A percentile compares a stretch with the other conserved stretches of the same genome.
These are phyloP conservation scores for Oxyteleia sp. DNA, from an alignment of 2,888 invertebrate genomes.

Conservation along the genomic window DNA sequence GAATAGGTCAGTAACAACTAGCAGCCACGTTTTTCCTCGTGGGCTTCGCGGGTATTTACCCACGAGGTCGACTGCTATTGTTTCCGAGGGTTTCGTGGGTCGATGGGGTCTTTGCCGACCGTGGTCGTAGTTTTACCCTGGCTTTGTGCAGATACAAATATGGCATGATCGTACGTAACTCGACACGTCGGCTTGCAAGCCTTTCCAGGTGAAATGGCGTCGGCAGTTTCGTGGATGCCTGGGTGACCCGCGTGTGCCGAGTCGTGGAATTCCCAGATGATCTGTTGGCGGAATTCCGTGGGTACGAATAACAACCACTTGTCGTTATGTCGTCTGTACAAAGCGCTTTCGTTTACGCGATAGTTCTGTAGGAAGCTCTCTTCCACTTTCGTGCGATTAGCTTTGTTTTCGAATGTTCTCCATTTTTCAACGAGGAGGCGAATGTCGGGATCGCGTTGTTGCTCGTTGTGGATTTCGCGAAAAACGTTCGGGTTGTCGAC, in stretches of 20 bases:
- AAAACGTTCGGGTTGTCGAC: background rate
- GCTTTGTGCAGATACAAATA: background rate
- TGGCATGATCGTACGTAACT: background rate
- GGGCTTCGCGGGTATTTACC: background rate
- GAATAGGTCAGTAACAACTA: slow-evolving; percentile 52
- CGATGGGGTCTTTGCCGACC: background rate
- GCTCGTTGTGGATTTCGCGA: slow-evolving; percentile 5
- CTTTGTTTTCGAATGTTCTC: background rate
- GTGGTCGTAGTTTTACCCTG: background rate
- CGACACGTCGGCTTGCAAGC: background rate
- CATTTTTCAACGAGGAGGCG: background rate
- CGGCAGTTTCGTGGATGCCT: slow-evolving; percentile 10
- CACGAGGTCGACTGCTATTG: slow-evolving; percentile 9
- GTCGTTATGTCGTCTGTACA: background rate
- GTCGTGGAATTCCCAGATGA: slow-evolving; percentile 41
- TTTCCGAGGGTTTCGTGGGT: slow-evolving; percentile 8
- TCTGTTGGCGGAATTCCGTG: no score
- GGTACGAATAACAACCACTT: no score
- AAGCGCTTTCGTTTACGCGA: no score
- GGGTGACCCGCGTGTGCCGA: slow-evolving; percentile 64
- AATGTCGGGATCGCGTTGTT: background rate
- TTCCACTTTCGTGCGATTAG: background rate
- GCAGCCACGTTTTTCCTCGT: background rate
- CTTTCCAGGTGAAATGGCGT: slow-evolving; percentile 21
- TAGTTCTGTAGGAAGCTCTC: background rate